phyloP scores from a whole-genome alignment of 2,888 invertebrate species.

The Dryomyza anilis region DNA sequence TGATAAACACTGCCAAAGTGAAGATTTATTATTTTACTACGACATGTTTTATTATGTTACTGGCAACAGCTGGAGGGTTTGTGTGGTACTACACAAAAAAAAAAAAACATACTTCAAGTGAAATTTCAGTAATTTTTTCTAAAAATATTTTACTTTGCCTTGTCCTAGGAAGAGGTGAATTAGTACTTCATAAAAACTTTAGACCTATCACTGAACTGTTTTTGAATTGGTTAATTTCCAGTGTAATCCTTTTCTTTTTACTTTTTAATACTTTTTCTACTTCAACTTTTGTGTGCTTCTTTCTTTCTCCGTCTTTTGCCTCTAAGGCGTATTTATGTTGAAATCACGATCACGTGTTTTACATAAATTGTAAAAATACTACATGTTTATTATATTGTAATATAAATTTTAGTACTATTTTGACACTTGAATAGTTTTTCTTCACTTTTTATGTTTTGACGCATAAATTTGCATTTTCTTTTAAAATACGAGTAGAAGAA shows the following conservation, averaged over 20 bases:
- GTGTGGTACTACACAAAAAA: too few relatives aligned
- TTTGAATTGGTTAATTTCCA: too few relatives aligned
- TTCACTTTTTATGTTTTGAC: neutral
- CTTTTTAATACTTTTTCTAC: too few relatives aligned
- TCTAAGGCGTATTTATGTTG: neutral
- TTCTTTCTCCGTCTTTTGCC: too few relatives aligned
- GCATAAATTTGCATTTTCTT: neutral
- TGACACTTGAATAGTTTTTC: neutral
- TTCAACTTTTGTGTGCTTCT: neutral
- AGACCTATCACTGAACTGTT: too few relatives aligned
- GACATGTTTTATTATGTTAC: neutral
- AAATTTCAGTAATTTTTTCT: too few relatives aligned
- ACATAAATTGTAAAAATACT: neutral
- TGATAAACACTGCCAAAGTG: neutral
- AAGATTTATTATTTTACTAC: constrained; percentile 6
- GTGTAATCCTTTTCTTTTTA: too few relatives aligned
- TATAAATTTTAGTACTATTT: neutral
- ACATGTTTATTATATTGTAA: neutral
- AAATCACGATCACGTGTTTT: neutral
- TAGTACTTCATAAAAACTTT: too few relatives aligned
- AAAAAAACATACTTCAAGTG: too few relatives aligned
- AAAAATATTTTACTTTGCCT: neutral
- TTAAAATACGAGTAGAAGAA: too few relatives aligned
- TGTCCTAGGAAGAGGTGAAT: too few relatives aligned
- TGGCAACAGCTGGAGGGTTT: too few relatives aligned